A percentile compares a stretch with the other conserved stretches of the same genome.
These are phyloP conservation scores for Philaethria dido DNA, from an alignment of 2,888 invertebrate genomes.

Conservation along the genomic window DNA sequence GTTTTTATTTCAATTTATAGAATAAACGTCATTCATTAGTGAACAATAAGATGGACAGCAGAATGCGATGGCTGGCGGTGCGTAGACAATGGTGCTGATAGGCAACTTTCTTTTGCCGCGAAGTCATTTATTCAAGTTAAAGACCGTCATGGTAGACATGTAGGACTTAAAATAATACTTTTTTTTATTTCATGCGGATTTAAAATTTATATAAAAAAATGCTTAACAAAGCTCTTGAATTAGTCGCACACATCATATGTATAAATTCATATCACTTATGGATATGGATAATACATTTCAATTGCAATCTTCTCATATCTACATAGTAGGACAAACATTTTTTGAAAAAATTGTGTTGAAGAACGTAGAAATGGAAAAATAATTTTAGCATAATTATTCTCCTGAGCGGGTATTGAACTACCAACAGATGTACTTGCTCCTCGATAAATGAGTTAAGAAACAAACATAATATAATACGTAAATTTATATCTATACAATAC, in stretches of 20 bases:
- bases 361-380: too few relatives aligned
- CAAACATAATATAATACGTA: too few relatives aligned
- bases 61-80: constrained; percentile 68
- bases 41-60: constrained; percentile 63
- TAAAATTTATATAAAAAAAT: neutral
- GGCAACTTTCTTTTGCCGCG: constrained; percentile 65
- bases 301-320: too few relatives aligned
- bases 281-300: too few relatives aligned
- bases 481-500: too few relatives aligned
- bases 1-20: constrained; percentile 27
- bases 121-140: neutral
- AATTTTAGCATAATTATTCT: too few relatives aligned
- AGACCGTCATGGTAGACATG: neutral
- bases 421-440: too few relatives aligned
- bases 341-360: too few relatives aligned
- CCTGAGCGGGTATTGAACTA: neutral
- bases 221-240: too few relatives aligned
- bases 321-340: too few relatives aligned
- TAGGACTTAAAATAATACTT: neutral
- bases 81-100: constrained; percentile 78
- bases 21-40: constrained; percentile 41
- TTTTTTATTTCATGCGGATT: neutral
- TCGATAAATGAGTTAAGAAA: too few relatives aligned
- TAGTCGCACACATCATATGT: neutral
- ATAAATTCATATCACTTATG: too few relatives aligned